phyloP scores from a whole-genome alignment of 2,888 invertebrate genomes.

The Caenorhabditis becei region DNA sequence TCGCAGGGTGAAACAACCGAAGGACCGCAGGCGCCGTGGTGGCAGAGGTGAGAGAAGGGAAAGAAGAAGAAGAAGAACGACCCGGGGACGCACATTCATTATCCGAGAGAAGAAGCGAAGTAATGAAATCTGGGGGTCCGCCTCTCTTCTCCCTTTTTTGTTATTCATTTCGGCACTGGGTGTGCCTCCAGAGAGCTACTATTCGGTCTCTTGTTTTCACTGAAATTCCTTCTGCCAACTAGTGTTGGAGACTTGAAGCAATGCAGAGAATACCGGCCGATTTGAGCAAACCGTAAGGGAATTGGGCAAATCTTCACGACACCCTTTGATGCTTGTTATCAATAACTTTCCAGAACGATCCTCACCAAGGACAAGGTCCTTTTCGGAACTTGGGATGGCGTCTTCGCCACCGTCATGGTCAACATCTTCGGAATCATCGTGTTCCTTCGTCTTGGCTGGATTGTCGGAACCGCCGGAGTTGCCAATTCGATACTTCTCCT shows the following conservation, averaged over 20 bases:
- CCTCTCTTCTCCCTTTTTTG: slow-evolving; percentile 16
- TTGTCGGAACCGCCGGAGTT: slow-evolving; percentile 87
- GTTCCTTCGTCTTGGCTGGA: slow-evolving; percentile 96
- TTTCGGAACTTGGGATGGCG: slow-evolving; percentile 98
- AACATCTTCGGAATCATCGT: slow-evolving; percentile 98
- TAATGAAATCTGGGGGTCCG: slow-evolving; percentile 47
- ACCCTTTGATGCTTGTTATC: background rate
- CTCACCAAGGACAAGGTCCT: slow-evolving; percentile 95
- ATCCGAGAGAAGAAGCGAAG: slow-evolving; percentile 31
- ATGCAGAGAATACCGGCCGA: slow-evolving; percentile 38
- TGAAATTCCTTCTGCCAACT: background rate
- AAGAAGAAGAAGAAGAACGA: background rate
- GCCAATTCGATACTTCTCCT: slow-evolving; percentile 83
- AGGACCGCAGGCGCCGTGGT: slow-evolving; percentile 72
- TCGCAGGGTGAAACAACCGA: slow-evolving; percentile 67
- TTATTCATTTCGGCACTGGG: slow-evolving; percentile 36
- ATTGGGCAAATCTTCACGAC: background rate
- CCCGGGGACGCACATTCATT: slow-evolving; percentile 41
- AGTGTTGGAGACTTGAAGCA: background rate
- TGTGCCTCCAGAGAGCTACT: slow-evolving; percentile 33
- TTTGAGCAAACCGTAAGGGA: slow-evolving; percentile 44
- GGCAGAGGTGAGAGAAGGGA: slow-evolving; percentile 71
- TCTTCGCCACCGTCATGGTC: slow-evolving; percentile 96
- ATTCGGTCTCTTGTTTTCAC: slow-evolving; percentile 13
- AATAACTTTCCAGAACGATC: slow-evolving; percentile 86